Evolutionary conservation across 2,797 vertebrate species (phyloP), one percentile per base, ranked within the genome.

Genomic region (Telmatherina bonti): DNA sequence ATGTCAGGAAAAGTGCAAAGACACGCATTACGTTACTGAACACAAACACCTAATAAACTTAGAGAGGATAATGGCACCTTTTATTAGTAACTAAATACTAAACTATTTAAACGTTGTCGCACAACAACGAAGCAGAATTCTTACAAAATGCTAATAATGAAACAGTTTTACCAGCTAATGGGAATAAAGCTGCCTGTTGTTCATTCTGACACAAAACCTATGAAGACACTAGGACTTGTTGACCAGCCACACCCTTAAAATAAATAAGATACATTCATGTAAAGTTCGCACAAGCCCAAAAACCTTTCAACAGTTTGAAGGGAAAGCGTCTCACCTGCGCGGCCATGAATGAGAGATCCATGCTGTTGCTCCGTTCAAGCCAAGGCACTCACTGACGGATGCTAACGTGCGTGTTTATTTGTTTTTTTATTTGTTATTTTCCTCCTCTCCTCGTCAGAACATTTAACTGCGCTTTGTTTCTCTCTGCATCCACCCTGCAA

Each of bases 331-430:
- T 90, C 93, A 98, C 97, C 97, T 99, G 97, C 38, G 96, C 97
- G 62, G 97, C 97, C 97, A 99, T 97, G 78, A 99, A 98, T 73
- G 97, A 97, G 76, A 99, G 96, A 90, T 99, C 97, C 97, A 99
- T 99, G 68, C 74, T 94, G 94, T 84, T 81, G 88, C 86, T 88
- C 65, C 62, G 76, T 20, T 76, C 66, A 72, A 80, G 70, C 69
- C 86, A 71, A 85, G 78, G 86, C 85, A 81, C 80, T 88, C 86
- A 85, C 27, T 12, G 67, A 67, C 71, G 80, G 72, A 86, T 75
- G 79, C 29, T 31, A 63, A 69, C 41, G 71, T 67, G 77, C 70
- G 78, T 62, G 67, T 67, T 33, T 41, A 20, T 16, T 54, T 22
- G 11, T n/a, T 55, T 55, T 29, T 38, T 16, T 56, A 3, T 15